A percentile compares a stretch with the other conserved stretches of the same genome.
Conservation (phyloP, 1,140 invertebrate species). For the Laupala kohalensis region DNA sequence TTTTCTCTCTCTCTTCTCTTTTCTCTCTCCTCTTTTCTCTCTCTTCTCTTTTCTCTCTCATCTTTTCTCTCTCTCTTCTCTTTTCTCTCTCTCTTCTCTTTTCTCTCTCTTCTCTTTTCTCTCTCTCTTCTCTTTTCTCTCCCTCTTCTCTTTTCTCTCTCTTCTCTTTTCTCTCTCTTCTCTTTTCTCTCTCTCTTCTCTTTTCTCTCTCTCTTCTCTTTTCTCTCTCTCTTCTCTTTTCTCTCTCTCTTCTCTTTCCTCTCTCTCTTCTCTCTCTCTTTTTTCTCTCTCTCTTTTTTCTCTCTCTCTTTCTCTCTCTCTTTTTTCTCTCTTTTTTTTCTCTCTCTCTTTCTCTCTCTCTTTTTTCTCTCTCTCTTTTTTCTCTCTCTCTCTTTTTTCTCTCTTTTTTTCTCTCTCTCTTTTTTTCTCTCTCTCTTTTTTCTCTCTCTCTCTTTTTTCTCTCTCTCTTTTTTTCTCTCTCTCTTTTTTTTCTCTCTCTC, state of each 20-base stretch:
- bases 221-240: neutral
- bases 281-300: neutral
- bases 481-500: neutral
- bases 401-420: neutral
- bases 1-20: neutral
- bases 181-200: neutral
- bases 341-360: neutral
- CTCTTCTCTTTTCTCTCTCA: neutral
- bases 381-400: neutral
- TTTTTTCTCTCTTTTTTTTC: neutral
- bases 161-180: neutral
- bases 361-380: neutral
- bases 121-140: neutral
- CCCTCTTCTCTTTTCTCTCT: neutral
- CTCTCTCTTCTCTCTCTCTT: neutral
- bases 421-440: neutral
- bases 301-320: neutral
- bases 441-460: neutral
- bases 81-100: neutral
- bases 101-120: neutral
- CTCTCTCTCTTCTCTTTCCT: neutral
- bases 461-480: neutral
- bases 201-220: neutral
- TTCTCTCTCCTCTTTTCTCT: neutral
- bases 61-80: neutral